Base-by-base conservation (phyloP, 2,888 invertebrate species). In the Dusona sp. region DNA sequence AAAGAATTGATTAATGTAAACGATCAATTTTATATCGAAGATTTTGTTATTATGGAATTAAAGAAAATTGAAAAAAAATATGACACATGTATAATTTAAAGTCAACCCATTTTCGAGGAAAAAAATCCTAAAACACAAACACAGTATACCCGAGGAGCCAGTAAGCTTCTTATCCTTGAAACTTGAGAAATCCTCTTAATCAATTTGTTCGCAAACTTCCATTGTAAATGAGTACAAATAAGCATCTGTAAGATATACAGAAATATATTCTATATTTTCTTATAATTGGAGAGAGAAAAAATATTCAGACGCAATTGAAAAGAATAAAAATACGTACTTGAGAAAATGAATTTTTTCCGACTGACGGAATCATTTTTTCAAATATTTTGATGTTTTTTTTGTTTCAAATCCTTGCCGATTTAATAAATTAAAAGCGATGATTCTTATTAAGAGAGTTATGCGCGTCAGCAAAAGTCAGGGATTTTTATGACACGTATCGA, bases 221-320 rank as follows among this genome's bases (percentile, higher is more conserved):
- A 19, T 48, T 81, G 51, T 29, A 54, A 67, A 42, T 13, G 4
- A 54, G 48, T 33, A 64, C 33, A 74, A 81, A 67, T 33, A 45
- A 57, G 54, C 36, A 54, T 42, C 29, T 8, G 65, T 36, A 48
- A 19, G 22, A 36, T 61, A 33, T 33, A 19, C 61, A 51, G 29
- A 33, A 19, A 64, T 48, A 64, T 48, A n/a, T 72, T 80, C n/a
- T 16, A 36, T 64, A 51, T 36, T 72, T 64, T 22, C 25, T 45
- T n/a, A 61, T 80, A 80, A 72, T 72, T 48, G 79, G 72, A 70
- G 29, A 29, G 42, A 79, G 79, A 33, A 13, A 38, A 54, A 22
- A n/a, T 33, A 33, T 73, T 51, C 22, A 51, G 54, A 61, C 16
- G 13, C 61, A 61, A 29, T 29, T 29, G 29, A 25, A 16, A 16